Conservation (phyloP, 1,140 invertebrate species). For the Caerostris darwini region DNA sequence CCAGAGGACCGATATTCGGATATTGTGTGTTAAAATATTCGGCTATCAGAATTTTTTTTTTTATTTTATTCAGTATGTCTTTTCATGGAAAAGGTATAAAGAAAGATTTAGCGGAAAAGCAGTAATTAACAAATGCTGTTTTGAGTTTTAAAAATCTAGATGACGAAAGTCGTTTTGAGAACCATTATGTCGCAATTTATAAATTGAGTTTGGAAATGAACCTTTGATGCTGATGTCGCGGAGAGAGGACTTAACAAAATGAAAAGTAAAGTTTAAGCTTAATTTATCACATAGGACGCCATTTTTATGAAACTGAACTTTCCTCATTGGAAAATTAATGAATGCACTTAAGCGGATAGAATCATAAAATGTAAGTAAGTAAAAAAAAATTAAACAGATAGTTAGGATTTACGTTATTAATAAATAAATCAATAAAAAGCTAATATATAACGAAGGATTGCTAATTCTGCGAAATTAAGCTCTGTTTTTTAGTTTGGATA, state of each 20-base stretch:
- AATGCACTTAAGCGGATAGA: not conserved
- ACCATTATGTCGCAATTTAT: slow-evolving; percentile 1
- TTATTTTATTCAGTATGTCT: not conserved
- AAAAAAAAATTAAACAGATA: too few relatives aligned
- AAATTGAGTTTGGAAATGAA: slow-evolving; percentile 11
- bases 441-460: too few relatives aligned
- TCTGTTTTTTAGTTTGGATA: too few relatives aligned
- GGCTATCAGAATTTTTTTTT: not conserved
- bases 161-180: not conserved
- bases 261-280: not conserved
- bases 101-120: not conserved
- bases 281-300: not conserved
- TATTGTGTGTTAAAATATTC: too few relatives aligned
- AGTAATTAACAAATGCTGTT: too few relatives aligned
- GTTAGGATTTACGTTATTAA: too few relatives aligned
- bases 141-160: too few relatives aligned
- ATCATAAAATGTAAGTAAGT: not conserved
- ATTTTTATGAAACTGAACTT: not conserved
- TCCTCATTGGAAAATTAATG: not conserved
- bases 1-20: too few relatives aligned
- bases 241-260: not conserved
- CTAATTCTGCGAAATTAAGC: too few relatives aligned
- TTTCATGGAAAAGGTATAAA: too few relatives aligned
- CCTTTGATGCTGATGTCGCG: not conserved
- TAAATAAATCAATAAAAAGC: too few relatives aligned